Base-by-base conservation (phyloP, 2,888 invertebrate species). In the Amblyjoppa fuscipennis region DNA sequence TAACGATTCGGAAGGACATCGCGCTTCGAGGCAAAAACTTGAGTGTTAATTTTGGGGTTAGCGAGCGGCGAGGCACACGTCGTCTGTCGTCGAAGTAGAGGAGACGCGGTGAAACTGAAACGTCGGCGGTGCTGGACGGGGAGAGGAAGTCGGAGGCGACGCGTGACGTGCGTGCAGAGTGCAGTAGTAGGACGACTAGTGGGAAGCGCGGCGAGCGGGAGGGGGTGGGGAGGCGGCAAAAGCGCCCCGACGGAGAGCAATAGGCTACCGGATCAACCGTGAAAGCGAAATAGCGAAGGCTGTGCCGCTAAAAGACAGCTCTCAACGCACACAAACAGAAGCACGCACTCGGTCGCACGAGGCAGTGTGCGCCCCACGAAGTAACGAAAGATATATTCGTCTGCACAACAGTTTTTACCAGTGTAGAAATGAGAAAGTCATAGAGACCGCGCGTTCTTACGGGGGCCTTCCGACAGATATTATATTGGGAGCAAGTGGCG, bases 341-440 rank as follows among this genome's bases (percentile, higher is more conserved):
- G 64, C 64, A 64, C 64, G 64, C 34, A 64, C 64, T 31, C 16
- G 34, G 73, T 76, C 49, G n/a, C 71, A 25, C 20, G 45, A 70
- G 51, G 68, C 41, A n/a, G 45, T 49, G 45, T 16, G 45, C 45
- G 13, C 45, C 16, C 45, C 45, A 20, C 41, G 45, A 38, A 16
- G n/a, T 13, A 64, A 64, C 64, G 64, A 64, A 64, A 64, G 64
- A 64, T 31, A 61, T 61, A 64, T 64, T 16, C 31, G 31, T 34
- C 31, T 6, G 31, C 34, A 64, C 34, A 64, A 34, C 34, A 34
- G 64, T 78, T 53, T 59, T 69, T 64, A 41, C 41, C 28, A 38
- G 64, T 64, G 89, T 91, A 90, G 91, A 92, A 92, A 92, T 92
- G 92, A 92, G 92, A 92, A 92, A 92, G 92, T 92, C 88, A 87